Percentiles rank a stretch among this genome's conserved stretches.
phyloP scores from a whole-genome alignment of 2,113 vertebrate species.

The Oryzias curvinotus region DNA sequence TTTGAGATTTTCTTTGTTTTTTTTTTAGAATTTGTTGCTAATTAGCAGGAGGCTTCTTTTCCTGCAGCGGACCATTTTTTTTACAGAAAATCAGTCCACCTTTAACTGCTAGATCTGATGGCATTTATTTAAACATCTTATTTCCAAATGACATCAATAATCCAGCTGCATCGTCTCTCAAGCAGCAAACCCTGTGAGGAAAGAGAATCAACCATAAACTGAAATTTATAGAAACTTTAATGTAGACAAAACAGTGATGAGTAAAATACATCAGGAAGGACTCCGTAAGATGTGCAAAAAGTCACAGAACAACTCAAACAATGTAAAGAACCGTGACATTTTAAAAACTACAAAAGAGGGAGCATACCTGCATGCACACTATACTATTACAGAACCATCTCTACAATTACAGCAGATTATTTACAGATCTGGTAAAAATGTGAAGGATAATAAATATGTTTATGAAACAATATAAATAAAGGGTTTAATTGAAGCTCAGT shows the following conservation, averaged over 20 bases:
- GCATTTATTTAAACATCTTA: too few species aligned
- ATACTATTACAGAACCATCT: neutral
- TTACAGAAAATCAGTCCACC: too few species aligned
- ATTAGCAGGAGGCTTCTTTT: too few species aligned
- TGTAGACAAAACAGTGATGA: conserved; percentile 50
- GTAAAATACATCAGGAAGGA: conserved; percentile 15
- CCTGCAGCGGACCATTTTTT: too few species aligned
- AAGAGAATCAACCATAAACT: neutral
- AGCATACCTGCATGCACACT: conserved; percentile 5
- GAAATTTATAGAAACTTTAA: conserved; percentile 60
- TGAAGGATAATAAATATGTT: conserved; percentile 6
- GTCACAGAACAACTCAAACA: neutral
- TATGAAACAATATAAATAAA: conserved; percentile 22
- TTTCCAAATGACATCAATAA: too few species aligned
- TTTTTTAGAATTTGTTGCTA: too few species aligned
- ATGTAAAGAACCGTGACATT: conserved; percentile 2
- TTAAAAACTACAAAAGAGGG: neutral
- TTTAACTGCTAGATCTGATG: too few species aligned
- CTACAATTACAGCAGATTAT: conserved; percentile 45
- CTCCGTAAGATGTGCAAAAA: neutral
- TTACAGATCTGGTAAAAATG: conserved; percentile 36
- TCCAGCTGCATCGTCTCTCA: neutral
- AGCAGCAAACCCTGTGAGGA: neutral
- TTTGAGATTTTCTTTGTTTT: too few species aligned
- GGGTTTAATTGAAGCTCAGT: neutral